These are phyloP conservation scores for Dendrolimus houi DNA, from an alignment of 2,888 invertebrate genomes.

Conservation along the genomic window DNA sequence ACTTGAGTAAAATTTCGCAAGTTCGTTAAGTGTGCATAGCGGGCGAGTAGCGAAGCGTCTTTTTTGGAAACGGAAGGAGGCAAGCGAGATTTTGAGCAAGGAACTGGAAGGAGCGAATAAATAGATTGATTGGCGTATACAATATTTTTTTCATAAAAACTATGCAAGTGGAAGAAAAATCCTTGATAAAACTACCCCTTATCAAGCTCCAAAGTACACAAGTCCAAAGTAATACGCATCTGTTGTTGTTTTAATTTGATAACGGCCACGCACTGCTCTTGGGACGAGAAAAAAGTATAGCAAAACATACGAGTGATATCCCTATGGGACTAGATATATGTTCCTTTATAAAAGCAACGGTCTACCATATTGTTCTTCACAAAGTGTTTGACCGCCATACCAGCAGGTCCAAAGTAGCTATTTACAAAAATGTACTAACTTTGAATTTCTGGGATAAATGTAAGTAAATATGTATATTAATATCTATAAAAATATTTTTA, in stretches of 20 bases:
- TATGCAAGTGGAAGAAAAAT: too few relatives aligned
- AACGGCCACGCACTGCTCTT: slow-evolving; percentile 38
- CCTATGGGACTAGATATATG: slow-evolving; percentile 38
- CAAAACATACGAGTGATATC: slow-evolving; percentile 41
- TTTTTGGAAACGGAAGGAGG: neutral
- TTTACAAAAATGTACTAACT: too few relatives aligned
- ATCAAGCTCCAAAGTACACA: slow-evolving; percentile 21
- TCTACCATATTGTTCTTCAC: slow-evolving; percentile 17
- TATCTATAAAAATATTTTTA: too few relatives aligned
- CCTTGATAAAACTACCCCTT: slow-evolving; percentile 23
- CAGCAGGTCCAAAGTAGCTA: neutral
- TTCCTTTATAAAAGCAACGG: slow-evolving; percentile 51
- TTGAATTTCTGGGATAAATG: too few relatives aligned
- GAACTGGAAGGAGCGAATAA: too few relatives aligned
- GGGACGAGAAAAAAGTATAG: slow-evolving; percentile 39
- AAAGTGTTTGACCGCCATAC: neutral
- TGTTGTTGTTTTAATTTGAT: slow-evolving; percentile 70
- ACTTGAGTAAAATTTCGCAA: too few relatives aligned
- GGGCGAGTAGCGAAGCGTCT: neutral
- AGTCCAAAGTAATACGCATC: slow-evolving; percentile 52
- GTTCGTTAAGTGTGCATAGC: too few relatives aligned
- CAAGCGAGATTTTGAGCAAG: too few relatives aligned
- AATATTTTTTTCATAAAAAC: too few relatives aligned
- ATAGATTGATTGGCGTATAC: too few relatives aligned
- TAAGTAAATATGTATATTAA: too few relatives aligned